Evolutionary conservation across 1,140 invertebrate genomes (phyloP).

Genomic region (Sycophila sp.): DNA sequence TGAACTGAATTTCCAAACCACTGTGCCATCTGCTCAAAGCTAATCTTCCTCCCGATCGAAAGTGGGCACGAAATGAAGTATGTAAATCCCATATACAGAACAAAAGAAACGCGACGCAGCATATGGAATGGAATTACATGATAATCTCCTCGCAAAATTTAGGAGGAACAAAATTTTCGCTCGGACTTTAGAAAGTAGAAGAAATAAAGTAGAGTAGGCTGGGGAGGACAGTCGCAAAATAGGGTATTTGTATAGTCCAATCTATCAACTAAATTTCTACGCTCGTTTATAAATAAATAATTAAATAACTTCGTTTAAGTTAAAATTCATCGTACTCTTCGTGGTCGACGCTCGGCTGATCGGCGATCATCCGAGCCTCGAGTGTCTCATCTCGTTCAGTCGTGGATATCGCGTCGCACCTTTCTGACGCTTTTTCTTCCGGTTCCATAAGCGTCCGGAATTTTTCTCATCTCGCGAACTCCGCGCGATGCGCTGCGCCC

Average conservation of each 20-base stretch:
- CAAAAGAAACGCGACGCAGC: neutral
- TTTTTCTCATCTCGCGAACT: neutral
- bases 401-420: no score
- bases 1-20: conserved; percentile 25
- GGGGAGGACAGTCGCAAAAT: no score
- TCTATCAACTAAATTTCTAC: conserved; percentile 27
- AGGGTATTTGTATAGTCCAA: conserved; percentile 5
- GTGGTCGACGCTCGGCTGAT: neutral
- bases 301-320: conserved; percentile 12
- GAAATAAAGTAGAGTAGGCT: no score
- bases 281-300: conserved; percentile 50
- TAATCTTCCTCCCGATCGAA: conserved; percentile 43
- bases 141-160: neutral
- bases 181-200: neutral
- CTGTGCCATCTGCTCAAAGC: conserved; percentile 39
- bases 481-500: neutral
- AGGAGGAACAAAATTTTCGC: neutral
- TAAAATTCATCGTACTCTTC: neutral
- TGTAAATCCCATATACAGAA: conserved; percentile 26
- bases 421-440: neutral
- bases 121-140: conserved; percentile 1
- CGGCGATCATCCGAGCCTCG: conserved; percentile 30
- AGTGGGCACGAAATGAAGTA: neutral
- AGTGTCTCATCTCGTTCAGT: conserved; percentile 48
- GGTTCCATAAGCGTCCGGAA: neutral